Evolutionary conservation across 2,113 vertebrate genomes (phyloP), one percentile per base, ranked within the genome.

Genomic region (Loxodonta africana): DNA sequence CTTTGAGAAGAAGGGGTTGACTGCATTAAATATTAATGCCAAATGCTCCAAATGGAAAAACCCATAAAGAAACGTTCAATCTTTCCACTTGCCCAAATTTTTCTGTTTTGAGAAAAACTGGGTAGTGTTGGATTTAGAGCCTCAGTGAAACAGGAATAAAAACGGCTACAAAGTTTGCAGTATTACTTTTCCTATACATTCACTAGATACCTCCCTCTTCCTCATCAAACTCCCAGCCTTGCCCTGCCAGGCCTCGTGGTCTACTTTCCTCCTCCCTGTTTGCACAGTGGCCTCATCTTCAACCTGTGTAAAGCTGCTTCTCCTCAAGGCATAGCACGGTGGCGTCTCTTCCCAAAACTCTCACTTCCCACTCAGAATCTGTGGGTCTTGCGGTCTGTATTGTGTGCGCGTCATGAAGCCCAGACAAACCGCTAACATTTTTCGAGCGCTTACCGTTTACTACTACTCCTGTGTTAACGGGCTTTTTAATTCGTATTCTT

Each of bases 101-200:
- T 15, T 6, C 73, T 7, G 9, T 81, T 63, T 85, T 11, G 57
- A 91, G 21, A 30, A 84, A 78, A 69, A 14, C 5, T 6, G 1
- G 37, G 28, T 33, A 26, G 3, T 0, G 5, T 15, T 77, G 41
- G 48, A 28, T 26, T 71, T 74, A 76, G 25, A 67, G 78, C 10
- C 5, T 1, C 46, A 53, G 67, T 44, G 91, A 95, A 65, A 76
- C 8, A 21, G 5, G 11, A 80, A 15, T 51, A 65, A 74, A 26
- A 46, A 74, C 0, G 3, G 46, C 51, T 41, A 10, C 1, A 14
- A 48, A 2, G 11, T 25, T 20, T 10, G 15, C 46, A 5, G 11
- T 10, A 18, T 1, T 33, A 12, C 14, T 74, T 74, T 95, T 48
- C 33, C 85, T 30, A 2, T 8, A 41, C 11, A 4, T 71, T 81